These are phyloP conservation scores for Cossypha polioptera DNA, from an alignment of 2,797 vertebrate genomes.

Conservation along the genomic window DNA sequence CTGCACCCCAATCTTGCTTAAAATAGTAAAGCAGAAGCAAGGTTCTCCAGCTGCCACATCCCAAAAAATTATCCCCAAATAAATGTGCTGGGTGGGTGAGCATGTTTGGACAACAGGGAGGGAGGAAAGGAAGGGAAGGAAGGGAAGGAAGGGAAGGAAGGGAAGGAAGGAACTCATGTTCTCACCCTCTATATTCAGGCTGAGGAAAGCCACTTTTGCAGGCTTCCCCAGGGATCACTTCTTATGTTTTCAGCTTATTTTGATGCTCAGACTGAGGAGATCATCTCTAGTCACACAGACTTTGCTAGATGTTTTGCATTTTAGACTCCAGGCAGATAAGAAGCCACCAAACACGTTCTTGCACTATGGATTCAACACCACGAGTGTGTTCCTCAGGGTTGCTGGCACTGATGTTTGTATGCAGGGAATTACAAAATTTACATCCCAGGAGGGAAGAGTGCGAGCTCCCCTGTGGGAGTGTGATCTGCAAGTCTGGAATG, in stretches of 20 bases:
- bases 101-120: too few species aligned
- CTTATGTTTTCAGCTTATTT: not conserved
- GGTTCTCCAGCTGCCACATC: not conserved
- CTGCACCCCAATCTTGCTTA: not conserved
- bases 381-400: not conserved
- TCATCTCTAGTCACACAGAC: not conserved
- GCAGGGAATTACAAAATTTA: not conserved
- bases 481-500: not conserved
- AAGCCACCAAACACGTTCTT: not conserved
- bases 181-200: not conserved
- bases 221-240: not conserved
- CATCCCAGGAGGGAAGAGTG: not conserved
- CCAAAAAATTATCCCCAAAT: not conserved
- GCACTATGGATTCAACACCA: not conserved
- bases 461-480: not conserved
- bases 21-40: not conserved
- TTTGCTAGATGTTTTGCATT: not conserved
- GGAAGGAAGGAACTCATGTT: rapidly evolving
- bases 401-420: not conserved
- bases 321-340: not conserved
- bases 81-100: too few species aligned
- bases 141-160: too few species aligned
- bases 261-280: not conserved
- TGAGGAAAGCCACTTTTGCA: not conserved
- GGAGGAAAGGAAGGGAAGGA: too few species aligned